These are phyloP conservation scores for Hafferia zeledoni DNA, from an alignment of 2,797 vertebrate genomes.

Conservation along the genomic window DNA sequence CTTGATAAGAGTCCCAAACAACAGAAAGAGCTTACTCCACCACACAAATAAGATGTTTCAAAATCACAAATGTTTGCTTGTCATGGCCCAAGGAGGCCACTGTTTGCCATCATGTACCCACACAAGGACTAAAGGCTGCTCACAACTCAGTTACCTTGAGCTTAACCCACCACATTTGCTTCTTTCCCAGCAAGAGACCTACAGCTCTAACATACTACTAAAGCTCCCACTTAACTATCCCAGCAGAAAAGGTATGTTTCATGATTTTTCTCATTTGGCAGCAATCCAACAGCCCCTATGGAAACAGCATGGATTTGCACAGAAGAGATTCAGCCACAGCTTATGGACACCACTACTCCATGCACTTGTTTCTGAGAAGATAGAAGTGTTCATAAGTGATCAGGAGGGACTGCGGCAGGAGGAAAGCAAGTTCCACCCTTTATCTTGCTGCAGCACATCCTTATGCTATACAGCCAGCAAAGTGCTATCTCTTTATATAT, in stretches of 20 bases:
- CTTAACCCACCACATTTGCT: not conserved
- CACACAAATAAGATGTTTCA: not conserved
- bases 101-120: fast-evolving
- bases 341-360: not conserved
- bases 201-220: not conserved
- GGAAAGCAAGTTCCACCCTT: not conserved
- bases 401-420: not conserved
- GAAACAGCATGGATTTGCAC: not conserved
- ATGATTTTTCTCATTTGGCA: not conserved
- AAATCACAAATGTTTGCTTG: not conserved
- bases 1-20: not conserved
- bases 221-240: not conserved
- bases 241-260: fast-evolving
- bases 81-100: fast-evolving
- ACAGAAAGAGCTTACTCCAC: fast-evolving
- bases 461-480: not conserved
- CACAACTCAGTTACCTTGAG: not conserved
- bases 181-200: not conserved
- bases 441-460: not conserved
- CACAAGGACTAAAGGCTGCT: not conserved
- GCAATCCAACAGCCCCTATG: not conserved
- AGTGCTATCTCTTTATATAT: not conserved
- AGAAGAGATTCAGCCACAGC: not conserved
- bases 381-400: not conserved
- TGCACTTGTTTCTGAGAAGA: not conserved